Percentiles rank a stretch among this genome's conserved stretches.
phyloP scores from a whole-genome alignment of 2,797 vertebrate species.

The Phrynocephalus forsythii region DNA sequence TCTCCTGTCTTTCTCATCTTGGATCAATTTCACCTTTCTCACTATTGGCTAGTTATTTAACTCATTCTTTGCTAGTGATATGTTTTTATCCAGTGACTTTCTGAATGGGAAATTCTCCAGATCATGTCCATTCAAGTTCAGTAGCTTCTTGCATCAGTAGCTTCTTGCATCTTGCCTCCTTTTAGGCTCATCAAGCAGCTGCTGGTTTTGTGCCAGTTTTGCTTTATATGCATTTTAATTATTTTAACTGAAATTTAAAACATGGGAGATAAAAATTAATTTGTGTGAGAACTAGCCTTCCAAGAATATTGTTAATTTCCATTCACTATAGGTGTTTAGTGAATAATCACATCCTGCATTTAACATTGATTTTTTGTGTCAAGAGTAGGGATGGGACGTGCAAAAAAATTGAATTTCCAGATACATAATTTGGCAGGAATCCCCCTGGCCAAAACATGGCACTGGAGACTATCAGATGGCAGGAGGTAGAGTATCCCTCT shows the following conservation, averaged over 20 bases:
- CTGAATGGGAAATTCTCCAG: constrained; percentile 12
- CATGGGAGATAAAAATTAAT: constrained; percentile 15
- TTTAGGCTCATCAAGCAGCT: constrained; percentile 32
- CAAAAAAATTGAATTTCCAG: no score
- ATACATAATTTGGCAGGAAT: no score
- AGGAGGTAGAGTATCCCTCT: no score
- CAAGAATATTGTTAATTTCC: constrained; percentile 12
- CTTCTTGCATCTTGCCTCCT: background rate
- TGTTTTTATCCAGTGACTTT: constrained; percentile 15
- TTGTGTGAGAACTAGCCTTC: background rate
- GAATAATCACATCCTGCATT: background rate
- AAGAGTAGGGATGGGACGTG: background rate
- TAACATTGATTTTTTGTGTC: background rate
- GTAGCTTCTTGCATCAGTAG: background rate
- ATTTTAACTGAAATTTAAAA: background rate
- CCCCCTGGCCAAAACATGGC: no score
- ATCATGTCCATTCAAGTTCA: background rate
- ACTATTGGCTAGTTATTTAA: constrained; percentile 10
- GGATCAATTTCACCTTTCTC: constrained; percentile 17
- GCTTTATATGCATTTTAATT: constrained; percentile 13
- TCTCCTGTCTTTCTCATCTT: constrained; percentile 16
- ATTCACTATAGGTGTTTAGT: background rate
- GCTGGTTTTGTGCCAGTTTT: background rate
- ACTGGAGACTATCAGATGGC: no score
- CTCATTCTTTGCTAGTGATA: constrained; percentile 27